phyloP scores from a whole-genome alignment of 2,113 vertebrate genomes.

The Equus quagga region DNA sequence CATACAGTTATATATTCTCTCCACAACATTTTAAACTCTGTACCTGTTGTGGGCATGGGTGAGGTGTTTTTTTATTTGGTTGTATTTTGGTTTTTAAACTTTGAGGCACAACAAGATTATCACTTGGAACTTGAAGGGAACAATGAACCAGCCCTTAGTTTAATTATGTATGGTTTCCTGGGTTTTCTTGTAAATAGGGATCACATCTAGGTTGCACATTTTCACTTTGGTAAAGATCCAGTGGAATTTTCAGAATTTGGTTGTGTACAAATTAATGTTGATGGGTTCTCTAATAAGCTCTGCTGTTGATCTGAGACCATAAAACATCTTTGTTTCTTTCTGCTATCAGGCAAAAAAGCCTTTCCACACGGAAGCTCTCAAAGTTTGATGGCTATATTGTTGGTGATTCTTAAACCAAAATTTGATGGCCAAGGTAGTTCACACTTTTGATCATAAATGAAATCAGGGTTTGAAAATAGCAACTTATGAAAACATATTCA shows the following conservation, averaged over 20 bases:
- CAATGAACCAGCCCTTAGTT: background rate
- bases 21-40: background rate
- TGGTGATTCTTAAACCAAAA: slow-evolving; percentile 48
- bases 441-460: slow-evolving; percentile 32
- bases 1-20: background rate
- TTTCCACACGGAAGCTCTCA: slow-evolving; percentile 25
- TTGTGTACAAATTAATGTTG: background rate
- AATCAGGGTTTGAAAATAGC: slow-evolving; percentile 33
- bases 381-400: slow-evolving; percentile 16
- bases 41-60: background rate
- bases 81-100: background rate
- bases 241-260: slow-evolving; percentile 42
- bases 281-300: too few relatives aligned
- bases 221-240: slow-evolving; percentile 47
- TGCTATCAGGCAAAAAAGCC: slow-evolving; percentile 22
- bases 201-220: background rate
- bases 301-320: background rate
- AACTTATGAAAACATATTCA: background rate
- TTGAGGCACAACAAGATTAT: background rate
- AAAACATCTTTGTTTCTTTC: slow-evolving; percentile 45
- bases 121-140: slow-evolving; percentile 9
- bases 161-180: background rate
- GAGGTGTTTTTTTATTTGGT: background rate
- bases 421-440: slow-evolving; percentile 1
- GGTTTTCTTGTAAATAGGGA: background rate